Evolutionary conservation across 2,888 invertebrate species (phyloP).

Genomic region (Penaeus monodon): DNA sequence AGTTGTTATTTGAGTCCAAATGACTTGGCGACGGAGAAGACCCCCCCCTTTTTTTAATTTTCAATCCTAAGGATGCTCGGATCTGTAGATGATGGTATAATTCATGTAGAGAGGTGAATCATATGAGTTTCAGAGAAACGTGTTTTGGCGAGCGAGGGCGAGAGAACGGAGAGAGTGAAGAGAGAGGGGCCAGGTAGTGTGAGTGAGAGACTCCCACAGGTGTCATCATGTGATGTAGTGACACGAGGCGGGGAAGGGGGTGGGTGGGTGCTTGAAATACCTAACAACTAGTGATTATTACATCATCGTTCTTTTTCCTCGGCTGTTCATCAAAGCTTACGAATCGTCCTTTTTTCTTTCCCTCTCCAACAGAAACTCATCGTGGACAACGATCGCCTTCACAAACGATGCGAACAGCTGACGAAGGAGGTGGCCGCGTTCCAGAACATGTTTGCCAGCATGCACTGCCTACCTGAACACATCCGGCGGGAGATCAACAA

Average conservation of each 20-base stretch:
- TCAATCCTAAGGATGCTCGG: too few species aligned
- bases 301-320: neutral
- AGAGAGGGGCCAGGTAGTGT: too few species aligned
- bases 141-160: too few species aligned
- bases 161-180: too few species aligned
- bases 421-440: conserved; percentile 91
- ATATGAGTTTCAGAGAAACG: too few species aligned
- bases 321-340: neutral
- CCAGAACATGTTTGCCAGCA: conserved; percentile 79
- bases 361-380: conserved; percentile 66
- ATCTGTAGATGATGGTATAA: too few species aligned
- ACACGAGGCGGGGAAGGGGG: neutral
- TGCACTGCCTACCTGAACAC: conserved; percentile 79
- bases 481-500: conserved; percentile 78
- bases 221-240: conserved; percentile 4
- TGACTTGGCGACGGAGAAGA: too few species aligned
- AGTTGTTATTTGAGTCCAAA: too few species aligned
- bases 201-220: too few species aligned
- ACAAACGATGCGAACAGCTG: conserved; percentile 79
- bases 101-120: too few species aligned
- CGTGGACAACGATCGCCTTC: conserved; percentile 70
- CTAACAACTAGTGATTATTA: neutral
- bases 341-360: neutral
- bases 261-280: neutral
- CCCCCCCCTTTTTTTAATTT: too few species aligned